A percentile compares a stretch with the other conserved stretches of the same genome.
phyloP scores from a whole-genome alignment of 2,113 vertebrate genomes.

The Physeter macrocephalus region DNA sequence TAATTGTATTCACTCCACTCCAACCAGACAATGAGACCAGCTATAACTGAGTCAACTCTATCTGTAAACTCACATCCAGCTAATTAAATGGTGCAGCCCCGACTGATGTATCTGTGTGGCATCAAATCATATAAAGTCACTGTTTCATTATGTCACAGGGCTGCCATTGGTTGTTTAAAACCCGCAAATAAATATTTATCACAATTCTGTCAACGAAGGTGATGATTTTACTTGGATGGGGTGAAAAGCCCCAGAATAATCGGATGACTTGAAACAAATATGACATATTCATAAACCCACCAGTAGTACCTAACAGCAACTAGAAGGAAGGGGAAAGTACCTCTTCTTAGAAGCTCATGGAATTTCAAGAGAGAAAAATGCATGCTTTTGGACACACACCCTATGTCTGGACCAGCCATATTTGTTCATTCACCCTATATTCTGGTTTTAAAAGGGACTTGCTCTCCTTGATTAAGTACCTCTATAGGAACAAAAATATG shows the following conservation, averaged over 20 bases:
- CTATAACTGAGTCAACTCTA: not conserved
- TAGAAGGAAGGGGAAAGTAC: not conserved
- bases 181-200: not conserved
- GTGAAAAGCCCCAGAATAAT: not conserved
- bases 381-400: not conserved
- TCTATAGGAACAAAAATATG: not conserved
- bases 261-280: not conserved
- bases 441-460: not conserved
- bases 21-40: not conserved
- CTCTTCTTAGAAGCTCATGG: not conserved
- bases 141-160: not conserved
- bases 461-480: not conserved
- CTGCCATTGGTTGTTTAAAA: not conserved
- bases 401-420: not conserved
- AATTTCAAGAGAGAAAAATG: not conserved
- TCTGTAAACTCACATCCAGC: not conserved
- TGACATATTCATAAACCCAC: not conserved
- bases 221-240: not conserved
- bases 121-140: not conserved
- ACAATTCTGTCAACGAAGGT: not conserved
- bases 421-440: not conserved
- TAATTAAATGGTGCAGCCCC: constrained; percentile 67
- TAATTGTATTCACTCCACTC: not conserved
- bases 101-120: constrained; percentile 39
- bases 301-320: too few relatives aligned